Conservation (phyloP, 2,888 invertebrate genomes). For the Willowsia nigromaculata region DNA sequence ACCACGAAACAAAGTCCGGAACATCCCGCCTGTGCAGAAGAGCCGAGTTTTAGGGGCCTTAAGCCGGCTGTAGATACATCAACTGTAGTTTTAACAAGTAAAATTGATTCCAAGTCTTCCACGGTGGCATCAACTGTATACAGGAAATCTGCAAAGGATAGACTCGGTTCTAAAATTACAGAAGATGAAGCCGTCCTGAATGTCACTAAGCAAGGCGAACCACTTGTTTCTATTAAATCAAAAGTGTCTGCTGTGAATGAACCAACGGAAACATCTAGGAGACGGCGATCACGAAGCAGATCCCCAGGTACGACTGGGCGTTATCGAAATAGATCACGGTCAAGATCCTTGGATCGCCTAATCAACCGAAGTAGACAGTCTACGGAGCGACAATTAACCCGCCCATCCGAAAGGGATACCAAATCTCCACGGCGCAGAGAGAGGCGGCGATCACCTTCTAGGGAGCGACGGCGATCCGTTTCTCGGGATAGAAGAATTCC, state of each 20-base stretch:
- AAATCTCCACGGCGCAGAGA: constrained; percentile 39
- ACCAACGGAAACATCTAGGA: not conserved
- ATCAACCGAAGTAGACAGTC: constrained; percentile 54
- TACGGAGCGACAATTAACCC: constrained; percentile 25
- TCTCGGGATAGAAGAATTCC: constrained; percentile 28
- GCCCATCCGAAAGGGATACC: not conserved
- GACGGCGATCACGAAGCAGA: constrained; percentile 24
- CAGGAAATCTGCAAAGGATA: constrained; percentile 75
- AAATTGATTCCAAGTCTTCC: constrained; percentile 46
- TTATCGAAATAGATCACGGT: constrained; percentile 49
- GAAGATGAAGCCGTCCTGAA: constrained; percentile 71
- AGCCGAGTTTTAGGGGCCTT: no score
- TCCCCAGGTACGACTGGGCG: constrained; percentile 32
- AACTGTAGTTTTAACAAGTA: constrained; percentile 18
- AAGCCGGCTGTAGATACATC: no score
- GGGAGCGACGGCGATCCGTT: constrained; percentile 47
- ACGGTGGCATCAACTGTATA: constrained; percentile 59
- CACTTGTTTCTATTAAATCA: constrained; percentile 1
- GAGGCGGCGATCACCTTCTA: not conserved
- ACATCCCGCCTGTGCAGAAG: no score
- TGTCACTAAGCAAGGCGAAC: constrained; percentile 17
- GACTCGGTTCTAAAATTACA: constrained; percentile 75
- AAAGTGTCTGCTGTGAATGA: constrained; percentile 43
- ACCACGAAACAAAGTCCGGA: not conserved
- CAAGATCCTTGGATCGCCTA: constrained; percentile 39